These are phyloP conservation scores for Ochotona princeps DNA, from an alignment of 2,113 vertebrate species.

Conservation along the genomic window DNA sequence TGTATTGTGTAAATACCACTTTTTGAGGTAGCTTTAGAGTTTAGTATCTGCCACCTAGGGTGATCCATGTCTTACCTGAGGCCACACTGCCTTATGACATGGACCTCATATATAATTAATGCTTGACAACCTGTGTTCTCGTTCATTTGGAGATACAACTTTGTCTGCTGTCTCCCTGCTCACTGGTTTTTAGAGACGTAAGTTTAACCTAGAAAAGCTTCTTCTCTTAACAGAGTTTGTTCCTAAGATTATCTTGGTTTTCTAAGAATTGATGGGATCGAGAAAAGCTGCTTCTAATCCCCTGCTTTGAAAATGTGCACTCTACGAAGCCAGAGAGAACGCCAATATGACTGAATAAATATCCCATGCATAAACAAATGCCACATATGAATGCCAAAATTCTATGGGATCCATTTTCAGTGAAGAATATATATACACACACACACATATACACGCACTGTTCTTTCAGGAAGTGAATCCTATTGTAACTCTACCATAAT, in stretches of 20 bases:
- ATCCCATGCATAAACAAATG: background rate
- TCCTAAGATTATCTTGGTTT: background rate
- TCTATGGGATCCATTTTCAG: background rate
- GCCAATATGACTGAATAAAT: background rate
- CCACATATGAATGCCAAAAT: conserved; percentile 24
- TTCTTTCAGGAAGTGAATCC: background rate
- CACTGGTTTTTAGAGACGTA: background rate
- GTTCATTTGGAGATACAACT: background rate
- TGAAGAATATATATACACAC: conserved; percentile 8
- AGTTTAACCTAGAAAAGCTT: background rate
- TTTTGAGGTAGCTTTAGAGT: background rate
- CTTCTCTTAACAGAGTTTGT: background rate
- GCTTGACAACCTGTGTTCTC: background rate
- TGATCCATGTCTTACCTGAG: background rate
- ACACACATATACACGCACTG: background rate
- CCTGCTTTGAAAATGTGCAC: background rate
- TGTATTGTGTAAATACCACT: background rate
- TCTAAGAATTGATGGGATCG: background rate
- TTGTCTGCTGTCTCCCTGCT: fast-evolving
- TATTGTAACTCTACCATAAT: background rate
- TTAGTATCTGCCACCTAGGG: background rate
- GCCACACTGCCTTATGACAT: background rate
- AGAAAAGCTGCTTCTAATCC: background rate
- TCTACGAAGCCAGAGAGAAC: background rate
- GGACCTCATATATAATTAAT: background rate